phyloP scores from a whole-genome alignment of 2,888 invertebrate genomes.

The Tubulanus polymorphus region DNA sequence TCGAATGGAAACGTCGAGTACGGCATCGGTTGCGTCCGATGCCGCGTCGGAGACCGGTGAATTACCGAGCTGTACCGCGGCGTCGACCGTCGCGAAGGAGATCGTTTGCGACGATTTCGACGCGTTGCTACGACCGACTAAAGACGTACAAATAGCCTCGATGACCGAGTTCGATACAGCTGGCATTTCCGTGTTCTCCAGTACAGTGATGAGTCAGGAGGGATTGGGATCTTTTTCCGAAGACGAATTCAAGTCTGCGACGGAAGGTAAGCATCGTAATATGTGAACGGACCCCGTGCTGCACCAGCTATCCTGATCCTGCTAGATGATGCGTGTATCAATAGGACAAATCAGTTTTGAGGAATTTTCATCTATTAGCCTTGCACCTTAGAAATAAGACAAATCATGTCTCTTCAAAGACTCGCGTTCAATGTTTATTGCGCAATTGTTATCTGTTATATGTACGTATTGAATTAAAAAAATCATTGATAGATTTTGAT shows the following conservation, averaged over 20 bases:
- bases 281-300: no score
- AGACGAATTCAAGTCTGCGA: not conserved
- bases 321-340: no score
- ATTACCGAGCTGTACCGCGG: not conserved
- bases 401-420: no score
- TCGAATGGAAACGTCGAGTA: not conserved
- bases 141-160: not conserved
- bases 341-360: no score
- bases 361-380: no score
- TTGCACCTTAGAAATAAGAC: no score
- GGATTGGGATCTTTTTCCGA: not conserved
- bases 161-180: not conserved
- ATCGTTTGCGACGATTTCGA: not conserved
- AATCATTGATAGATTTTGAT: no score
- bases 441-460: no score
- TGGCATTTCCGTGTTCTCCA: not conserved
- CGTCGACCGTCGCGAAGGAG: not conserved
- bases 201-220: no score
- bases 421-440: no score
- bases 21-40: not conserved
- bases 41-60: not conserved
- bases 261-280: constrained; percentile 1
- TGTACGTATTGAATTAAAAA: no score
- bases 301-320: no score
- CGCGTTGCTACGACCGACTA: not conserved